Evolutionary conservation across 2,888 invertebrate species (phyloP).

Genomic region (Baronia brevicornis): DNA sequence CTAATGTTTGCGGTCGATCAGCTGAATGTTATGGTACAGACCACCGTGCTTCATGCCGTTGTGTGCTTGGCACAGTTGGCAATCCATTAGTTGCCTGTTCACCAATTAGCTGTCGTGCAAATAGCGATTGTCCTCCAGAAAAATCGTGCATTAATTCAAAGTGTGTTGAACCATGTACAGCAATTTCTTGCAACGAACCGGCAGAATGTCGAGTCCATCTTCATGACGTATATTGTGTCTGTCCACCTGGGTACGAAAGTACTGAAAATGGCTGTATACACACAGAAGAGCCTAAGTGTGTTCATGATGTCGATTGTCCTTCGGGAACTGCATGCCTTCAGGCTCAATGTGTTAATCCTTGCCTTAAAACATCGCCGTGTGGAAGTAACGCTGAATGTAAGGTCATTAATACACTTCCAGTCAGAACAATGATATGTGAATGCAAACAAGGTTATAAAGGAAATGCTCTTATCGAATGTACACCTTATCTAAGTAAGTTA

Average conservation of each 20-base stretch:
- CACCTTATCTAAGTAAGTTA: constrained; percentile 80
- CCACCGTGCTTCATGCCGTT: constrained; percentile 89
- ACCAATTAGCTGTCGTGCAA: constrained; percentile 85
- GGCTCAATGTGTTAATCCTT: constrained; percentile 89
- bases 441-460: constrained; percentile 91
- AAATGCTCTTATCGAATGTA: constrained; percentile 88
- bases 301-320: constrained; percentile 87
- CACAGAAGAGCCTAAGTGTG: constrained; percentile 79
- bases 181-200: constrained; percentile 81
- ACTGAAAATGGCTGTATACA: constrained; percentile 77
- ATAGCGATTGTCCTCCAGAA: constrained; percentile 87
- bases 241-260: constrained; percentile 85
- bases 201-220: constrained; percentile 85
- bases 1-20: constrained; percentile 82
- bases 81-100: constrained; percentile 87
- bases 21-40: constrained; percentile 87
- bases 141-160: constrained; percentile 88
- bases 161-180: constrained; percentile 85
- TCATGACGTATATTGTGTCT: constrained; percentile 86
- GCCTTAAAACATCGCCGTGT: constrained; percentile 85
- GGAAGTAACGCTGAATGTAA: constrained; percentile 87
- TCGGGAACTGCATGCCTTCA: constrained; percentile 88
- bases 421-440: constrained; percentile 92
- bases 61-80: constrained; percentile 86
- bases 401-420: constrained; percentile 86